Evolutionary conservation across 2,113 vertebrate genomes (phyloP).

Genomic region (Suncus etruscus): DNA sequence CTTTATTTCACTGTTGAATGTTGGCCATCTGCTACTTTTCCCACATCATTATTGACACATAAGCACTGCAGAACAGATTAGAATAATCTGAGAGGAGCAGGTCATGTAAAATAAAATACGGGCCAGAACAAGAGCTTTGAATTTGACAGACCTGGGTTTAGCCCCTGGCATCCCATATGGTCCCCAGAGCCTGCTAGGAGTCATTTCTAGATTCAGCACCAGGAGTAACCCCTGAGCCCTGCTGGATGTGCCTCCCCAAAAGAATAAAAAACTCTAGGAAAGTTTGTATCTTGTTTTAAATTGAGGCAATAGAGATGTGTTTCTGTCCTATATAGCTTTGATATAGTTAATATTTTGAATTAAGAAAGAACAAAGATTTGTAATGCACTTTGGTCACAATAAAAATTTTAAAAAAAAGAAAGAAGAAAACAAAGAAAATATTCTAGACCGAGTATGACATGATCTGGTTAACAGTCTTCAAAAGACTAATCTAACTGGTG

Average conservation of each 20-base stretch:
- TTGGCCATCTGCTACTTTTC: not conserved
- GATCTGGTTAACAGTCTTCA: not conserved
- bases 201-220: too few relatives aligned
- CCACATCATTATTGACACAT: not conserved
- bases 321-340: not conserved
- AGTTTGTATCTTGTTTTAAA: not conserved
- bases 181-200: too few relatives aligned
- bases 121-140: too few relatives aligned
- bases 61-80: not conserved
- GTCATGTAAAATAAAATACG: not conserved
- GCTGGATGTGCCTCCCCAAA: too few relatives aligned
- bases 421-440: not conserved
- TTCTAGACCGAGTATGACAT: not conserved
- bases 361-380: constrained; percentile 30
- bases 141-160: too few relatives aligned
- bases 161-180: too few relatives aligned
- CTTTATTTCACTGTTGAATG: not conserved
- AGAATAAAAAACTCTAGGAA: not conserved
- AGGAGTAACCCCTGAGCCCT: too few relatives aligned
- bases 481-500: not conserved
- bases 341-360: not conserved
- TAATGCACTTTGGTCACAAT: too few relatives aligned
- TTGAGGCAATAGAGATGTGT: not conserved
- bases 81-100: not conserved
- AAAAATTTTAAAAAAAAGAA: too few relatives aligned